phyloP scores from a whole-genome alignment of 2,888 invertebrate species.

The Scelioninae gen. 1 region DNA sequence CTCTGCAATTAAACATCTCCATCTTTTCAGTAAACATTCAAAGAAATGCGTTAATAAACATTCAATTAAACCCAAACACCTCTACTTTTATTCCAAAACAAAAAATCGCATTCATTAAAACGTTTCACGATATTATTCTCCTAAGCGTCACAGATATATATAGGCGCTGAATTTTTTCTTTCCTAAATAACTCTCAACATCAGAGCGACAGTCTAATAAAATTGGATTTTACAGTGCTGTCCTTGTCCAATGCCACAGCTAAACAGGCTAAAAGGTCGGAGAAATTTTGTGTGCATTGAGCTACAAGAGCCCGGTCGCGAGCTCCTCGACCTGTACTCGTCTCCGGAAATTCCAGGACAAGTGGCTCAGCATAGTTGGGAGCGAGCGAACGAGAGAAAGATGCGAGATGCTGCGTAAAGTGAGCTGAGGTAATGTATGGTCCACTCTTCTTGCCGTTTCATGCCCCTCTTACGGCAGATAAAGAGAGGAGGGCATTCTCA shows the following conservation, averaged over 20 bases:
- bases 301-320: slow-evolving; percentile 62
- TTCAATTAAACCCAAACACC: too few relatives aligned
- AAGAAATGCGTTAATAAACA: too few relatives aligned
- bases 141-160: too few relatives aligned
- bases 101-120: too few relatives aligned
- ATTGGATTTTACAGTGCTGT: slow-evolving; percentile 29
- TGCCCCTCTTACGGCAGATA: slow-evolving; percentile 69
- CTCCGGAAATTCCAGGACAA: slow-evolving; percentile 80
- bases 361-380: slow-evolving; percentile 73
- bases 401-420: slow-evolving; percentile 69
- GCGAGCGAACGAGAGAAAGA: slow-evolving; percentile 67
- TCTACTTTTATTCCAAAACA: too few relatives aligned
- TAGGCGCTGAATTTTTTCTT: too few relatives aligned
- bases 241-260: slow-evolving; percentile 60
- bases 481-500: slow-evolving; percentile 77
- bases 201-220: slow-evolving; percentile 12
- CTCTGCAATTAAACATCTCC: too few relatives aligned
- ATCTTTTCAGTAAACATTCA: too few relatives aligned
- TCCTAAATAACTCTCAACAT: not conserved
- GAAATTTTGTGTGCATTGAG: slow-evolving; percentile 67
- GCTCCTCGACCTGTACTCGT: slow-evolving; percentile 73
- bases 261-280: slow-evolving; percentile 70
- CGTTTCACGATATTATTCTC: too few relatives aligned
- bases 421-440: slow-evolving; percentile 74
- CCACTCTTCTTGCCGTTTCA: slow-evolving; percentile 69